Evolutionary conservation across 1,140 invertebrate genomes (phyloP).

Genomic region (Drosophila parvula): DNA sequence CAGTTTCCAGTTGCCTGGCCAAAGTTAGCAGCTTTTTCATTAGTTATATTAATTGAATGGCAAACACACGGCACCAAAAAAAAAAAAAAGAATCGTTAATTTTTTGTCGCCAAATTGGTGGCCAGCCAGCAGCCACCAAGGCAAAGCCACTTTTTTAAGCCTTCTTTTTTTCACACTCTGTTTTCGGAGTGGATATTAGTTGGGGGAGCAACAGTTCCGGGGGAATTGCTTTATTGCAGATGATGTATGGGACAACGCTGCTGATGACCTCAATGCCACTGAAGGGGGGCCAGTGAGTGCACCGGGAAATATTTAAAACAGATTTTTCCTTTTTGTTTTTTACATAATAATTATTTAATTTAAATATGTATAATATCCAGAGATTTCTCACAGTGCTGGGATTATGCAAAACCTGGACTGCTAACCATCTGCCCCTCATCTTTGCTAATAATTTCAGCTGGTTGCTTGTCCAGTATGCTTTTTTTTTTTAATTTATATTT

Average conservation of each 20-base stretch:
- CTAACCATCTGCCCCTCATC: conserved; percentile 58
- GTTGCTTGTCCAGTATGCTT: conserved; percentile 54
- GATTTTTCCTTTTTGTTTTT: background rate
- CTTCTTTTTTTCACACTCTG: conserved; percentile 20
- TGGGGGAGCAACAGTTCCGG: conserved; percentile 11
- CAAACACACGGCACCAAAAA: conserved; percentile 32
- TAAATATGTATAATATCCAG: too few species aligned
- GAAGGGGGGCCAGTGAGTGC: background rate
- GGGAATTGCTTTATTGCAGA: conserved; percentile 43
- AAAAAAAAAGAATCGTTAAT: conserved; percentile 25
- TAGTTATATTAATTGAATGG: conserved; percentile 79
- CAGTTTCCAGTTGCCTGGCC: conserved; percentile 44
- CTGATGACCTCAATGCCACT: conserved; percentile 40
- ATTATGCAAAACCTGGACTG: conserved; percentile 32
- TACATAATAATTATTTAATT: too few species aligned
- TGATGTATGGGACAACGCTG: conserved; percentile 35
- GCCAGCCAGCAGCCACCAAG: conserved; percentile 35
- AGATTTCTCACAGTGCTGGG: conserved; percentile 18
- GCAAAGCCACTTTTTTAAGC: conserved; percentile 27
- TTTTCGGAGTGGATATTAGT: conserved; percentile 31
- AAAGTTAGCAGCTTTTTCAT: conserved; percentile 71
- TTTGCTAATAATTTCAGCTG: conserved; percentile 77
- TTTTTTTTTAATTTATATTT: conserved; percentile 16
- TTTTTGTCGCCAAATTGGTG: conserved; percentile 48
- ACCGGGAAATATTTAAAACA: conserved; percentile 1